Evolutionary conservation across 2,113 vertebrate species (phyloP).

Genomic region (Haliaeetus leucogaster): DNA sequence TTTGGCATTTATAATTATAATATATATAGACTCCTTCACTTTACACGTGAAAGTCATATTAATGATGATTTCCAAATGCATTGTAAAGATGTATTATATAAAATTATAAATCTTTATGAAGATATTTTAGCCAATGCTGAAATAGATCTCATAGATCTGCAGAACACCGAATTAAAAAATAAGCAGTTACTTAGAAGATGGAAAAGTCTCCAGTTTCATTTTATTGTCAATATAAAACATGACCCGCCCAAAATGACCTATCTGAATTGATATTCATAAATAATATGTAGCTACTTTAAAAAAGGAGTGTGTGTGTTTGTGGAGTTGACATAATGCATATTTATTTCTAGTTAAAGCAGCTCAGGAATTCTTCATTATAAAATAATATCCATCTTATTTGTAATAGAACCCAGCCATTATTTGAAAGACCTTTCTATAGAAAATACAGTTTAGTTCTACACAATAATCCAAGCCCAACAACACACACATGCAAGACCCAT

Average conservation of each 20-base stretch:
- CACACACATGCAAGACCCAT: neutral
- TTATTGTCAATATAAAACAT: neutral
- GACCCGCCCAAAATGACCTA: rapidly evolving
- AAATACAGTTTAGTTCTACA: neutral
- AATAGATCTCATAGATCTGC: neutral
- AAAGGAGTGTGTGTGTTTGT: neutral
- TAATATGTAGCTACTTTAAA: neutral
- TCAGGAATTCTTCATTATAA: neutral
- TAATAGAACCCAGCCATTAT: neutral
- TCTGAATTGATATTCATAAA: neutral
- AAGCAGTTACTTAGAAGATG: neutral
- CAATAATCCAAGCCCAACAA: constrained; percentile 25
- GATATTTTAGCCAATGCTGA: neutral
- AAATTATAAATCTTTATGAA: neutral
- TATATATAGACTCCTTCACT: neutral
- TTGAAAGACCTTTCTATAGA: neutral
- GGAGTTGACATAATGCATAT: neutral
- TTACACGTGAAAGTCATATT: neutral
- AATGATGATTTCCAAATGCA: neutral
- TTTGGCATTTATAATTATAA: neutral
- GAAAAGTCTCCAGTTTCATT: neutral
- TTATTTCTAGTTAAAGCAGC: neutral
- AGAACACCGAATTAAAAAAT: neutral
- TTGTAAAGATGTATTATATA: neutral
- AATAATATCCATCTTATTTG: neutral